A percentile compares a stretch with the other conserved stretches of the same genome.
phyloP scores from a whole-genome alignment of 2,888 invertebrate species.

The Aphrophora alni region DNA sequence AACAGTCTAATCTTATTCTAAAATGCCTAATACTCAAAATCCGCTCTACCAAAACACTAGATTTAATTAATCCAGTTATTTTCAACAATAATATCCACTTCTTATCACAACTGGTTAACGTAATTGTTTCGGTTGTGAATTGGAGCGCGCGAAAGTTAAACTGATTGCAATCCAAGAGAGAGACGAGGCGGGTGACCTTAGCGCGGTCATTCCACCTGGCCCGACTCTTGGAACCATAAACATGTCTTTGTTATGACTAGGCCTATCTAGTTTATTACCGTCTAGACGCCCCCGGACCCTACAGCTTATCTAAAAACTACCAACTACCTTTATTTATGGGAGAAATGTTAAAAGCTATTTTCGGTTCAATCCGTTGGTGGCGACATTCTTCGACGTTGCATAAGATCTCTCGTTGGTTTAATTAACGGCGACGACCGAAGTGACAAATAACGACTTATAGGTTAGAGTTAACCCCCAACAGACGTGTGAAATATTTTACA shows the following conservation, averaged over 20 bases:
- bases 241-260: constrained; percentile 9
- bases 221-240: not conserved
- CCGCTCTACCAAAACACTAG: no score
- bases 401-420: not conserved
- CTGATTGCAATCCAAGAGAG: not conserved
- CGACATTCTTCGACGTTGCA: not conserved
- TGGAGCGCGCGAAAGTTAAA: not conserved
- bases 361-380: not conserved
- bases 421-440: not conserved
- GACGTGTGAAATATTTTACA: not conserved
- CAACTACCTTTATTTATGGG: not conserved
- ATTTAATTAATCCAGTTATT: no score
- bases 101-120: no score
- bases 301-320: not conserved
- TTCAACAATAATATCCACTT: no score
- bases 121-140: not conserved
- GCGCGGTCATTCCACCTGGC: not conserved
- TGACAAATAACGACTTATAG: not conserved
- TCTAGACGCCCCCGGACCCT: not conserved
- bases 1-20: no score
- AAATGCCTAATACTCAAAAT: no score
- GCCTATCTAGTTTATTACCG: not conserved
- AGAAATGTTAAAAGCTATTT: constrained; percentile 9
- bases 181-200: not conserved
- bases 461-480: not conserved